Evolutionary conservation across 2,797 vertebrate genomes (phyloP), one percentile per base, ranked within the genome.

Genomic region (Linurgus olivaceus): DNA sequence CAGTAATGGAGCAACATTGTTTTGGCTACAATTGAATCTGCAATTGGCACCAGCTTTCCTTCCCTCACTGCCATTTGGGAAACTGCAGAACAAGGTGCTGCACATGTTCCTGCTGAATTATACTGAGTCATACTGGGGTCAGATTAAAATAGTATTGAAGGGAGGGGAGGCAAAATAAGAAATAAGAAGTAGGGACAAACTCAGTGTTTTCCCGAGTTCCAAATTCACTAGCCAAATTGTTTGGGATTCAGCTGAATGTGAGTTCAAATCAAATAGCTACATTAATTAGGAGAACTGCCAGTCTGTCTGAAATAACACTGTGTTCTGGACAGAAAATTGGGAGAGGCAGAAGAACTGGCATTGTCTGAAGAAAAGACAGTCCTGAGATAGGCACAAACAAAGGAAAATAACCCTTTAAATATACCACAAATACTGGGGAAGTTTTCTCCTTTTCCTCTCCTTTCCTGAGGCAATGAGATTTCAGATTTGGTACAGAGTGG

Each of bases 1-100:
- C 97, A 98, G 96, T 96, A 97, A 97, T 85, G 85, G 96, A 97
- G 92, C 95, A 97, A 96, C 95, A 92, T 97, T 96, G 96, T 96
- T 96, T 96, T 97, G 96, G 96, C 96, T 97, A 42, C 96, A 97
- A 97, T 93, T 97, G 96, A 85, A 96, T 97, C 87, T 96, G 90
- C 92, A 85, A 42, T 94, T 97, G 97, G 98, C 97, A 96, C 40
- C 93, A 67, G 91, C 90, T 90, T 90, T 77, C 80, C 94, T 97
- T 95, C 35, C 44, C 81, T 97, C 91, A 9, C 93, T 94, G 93
- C 97, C 98, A 97, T 95, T 95, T 96, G 97, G 97, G 84, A 76
- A 96, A 87, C 61, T 63, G 97, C 44, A n/a, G 94, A 94, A 73
- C 80, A 94, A 97, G 97, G 96, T 96, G 89, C 92, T 68, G 54